These are phyloP conservation scores for Labeo calbasu DNA, from an alignment of 2,797 vertebrate genomes.

Conservation along the genomic window DNA sequence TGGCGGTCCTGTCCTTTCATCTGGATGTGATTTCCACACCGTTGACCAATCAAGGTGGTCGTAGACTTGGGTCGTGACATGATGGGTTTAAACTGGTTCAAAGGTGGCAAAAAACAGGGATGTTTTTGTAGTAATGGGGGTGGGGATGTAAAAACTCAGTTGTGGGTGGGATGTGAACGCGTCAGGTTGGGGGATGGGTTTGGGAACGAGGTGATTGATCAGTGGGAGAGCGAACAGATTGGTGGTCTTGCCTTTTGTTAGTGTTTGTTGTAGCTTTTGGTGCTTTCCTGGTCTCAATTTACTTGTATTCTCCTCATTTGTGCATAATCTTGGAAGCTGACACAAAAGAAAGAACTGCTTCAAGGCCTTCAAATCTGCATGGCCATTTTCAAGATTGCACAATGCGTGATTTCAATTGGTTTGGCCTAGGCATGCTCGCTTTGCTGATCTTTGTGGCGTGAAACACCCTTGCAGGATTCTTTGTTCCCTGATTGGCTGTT, in stretches of 20 bases:
- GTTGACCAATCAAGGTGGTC: constrained; percentile 43
- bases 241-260: constrained; percentile 6
- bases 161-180: constrained; percentile 43
- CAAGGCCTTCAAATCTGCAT: not conserved
- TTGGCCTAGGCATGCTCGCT: not conserved
- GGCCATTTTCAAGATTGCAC: not conserved
- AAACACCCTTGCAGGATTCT: constrained; percentile 30
- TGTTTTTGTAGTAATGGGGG: constrained; percentile 36
- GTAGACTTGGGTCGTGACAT: constrained; percentile 25
- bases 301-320: not conserved
- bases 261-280: not conserved
- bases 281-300: not conserved
- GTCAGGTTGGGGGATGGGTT: constrained; percentile 53
- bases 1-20: constrained; percentile 24
- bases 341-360: not conserved
- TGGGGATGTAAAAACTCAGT: constrained; percentile 36
- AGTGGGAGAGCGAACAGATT: constrained; percentile 34
- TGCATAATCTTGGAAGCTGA: not conserved
- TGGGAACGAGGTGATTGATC: constrained; percentile 53
- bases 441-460: constrained; percentile 15
- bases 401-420: not conserved
- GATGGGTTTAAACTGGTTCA: constrained; percentile 38
- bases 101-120: constrained; percentile 45
- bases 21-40: not conserved
- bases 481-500: constrained; percentile 40